A percentile compares a stretch with the other conserved stretches of the same genome.
These are phyloP conservation scores for Phymastichus coffea DNA, from an alignment of 1,140 invertebrate genomes.

Conservation along the genomic window DNA sequence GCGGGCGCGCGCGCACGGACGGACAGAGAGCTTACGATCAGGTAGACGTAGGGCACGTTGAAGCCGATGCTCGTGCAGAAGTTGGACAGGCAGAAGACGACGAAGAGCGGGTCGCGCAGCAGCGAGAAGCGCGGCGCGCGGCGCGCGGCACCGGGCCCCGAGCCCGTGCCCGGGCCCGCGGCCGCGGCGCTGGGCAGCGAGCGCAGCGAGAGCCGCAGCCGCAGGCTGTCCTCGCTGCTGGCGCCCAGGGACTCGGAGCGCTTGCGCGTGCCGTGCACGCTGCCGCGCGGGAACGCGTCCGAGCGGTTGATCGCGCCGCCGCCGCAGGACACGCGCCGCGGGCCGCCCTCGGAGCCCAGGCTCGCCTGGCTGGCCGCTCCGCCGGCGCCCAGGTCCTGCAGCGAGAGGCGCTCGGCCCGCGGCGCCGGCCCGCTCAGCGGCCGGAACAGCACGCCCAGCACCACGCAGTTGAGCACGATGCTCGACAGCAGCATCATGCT, in stretches of 20 bases:
- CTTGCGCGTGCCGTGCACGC: constrained; percentile 66
- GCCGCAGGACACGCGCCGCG: constrained; percentile 41
- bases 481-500: constrained; percentile 80
- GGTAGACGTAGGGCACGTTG: constrained; percentile 92
- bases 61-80: constrained; percentile 96
- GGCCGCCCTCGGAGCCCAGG: background rate
- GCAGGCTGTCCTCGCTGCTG: constrained; percentile 31
- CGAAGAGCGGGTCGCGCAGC: constrained; percentile 82
- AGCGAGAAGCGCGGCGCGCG: constrained; percentile 86
- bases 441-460: constrained; percentile 82
- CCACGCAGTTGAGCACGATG: constrained; percentile 77
- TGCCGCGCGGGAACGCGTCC: constrained; percentile 86
- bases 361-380: background rate
- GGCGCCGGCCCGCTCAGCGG: constrained; percentile 61
- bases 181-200: constrained; percentile 37
- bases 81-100: constrained; percentile 90
- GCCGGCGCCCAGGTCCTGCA: constrained; percentile 15
- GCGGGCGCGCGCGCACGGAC: too few species aligned
- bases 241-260: constrained; percentile 29
- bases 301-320: constrained; percentile 80
- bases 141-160: constrained; percentile 70
- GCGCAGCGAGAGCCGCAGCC: constrained; percentile 29
- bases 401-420: constrained; percentile 25
- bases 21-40: too few species aligned
- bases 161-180: constrained; percentile 45